Evolutionary conservation across 2,113 vertebrate species (phyloP).

Genomic region (Panurus biarmicus): DNA sequence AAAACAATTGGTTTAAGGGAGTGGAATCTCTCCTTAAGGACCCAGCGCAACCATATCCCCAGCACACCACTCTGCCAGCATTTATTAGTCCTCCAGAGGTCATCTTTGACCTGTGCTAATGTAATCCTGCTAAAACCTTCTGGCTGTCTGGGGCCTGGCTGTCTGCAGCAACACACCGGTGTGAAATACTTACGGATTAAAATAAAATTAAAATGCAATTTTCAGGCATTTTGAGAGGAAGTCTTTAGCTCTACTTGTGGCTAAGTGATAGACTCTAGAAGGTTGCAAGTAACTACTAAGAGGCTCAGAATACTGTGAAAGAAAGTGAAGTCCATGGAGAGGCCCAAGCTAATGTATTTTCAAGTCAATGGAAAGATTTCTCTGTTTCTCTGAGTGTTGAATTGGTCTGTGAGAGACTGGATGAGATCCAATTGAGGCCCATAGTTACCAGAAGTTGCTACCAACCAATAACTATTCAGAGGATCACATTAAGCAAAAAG

Average conservation of each 20-base stretch:
- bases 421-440: constrained; percentile 12
- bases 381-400: neutral
- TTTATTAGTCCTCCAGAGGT: neutral
- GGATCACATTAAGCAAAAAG: neutral
- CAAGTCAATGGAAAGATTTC: constrained; percentile 17
- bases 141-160: neutral
- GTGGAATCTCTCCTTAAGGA: neutral
- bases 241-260: neutral
- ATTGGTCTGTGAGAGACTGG: neutral
- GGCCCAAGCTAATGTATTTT: neutral
- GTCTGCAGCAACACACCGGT: neutral
- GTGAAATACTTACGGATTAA: neutral
- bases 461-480: neutral
- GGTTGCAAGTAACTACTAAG: neutral
- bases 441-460: constrained; percentile 27
- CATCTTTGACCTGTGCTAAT: neutral
- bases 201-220: neutral
- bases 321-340: neutral
- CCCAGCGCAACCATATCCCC: neutral
- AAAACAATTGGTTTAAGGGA: neutral
- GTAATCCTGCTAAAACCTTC: neutral
- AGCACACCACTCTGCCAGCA: neutral
- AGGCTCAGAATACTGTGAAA: neutral
- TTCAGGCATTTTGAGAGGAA: neutral
- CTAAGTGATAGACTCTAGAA: neutral